A percentile compares a stretch with the other conserved stretches of the same genome.
phyloP scores from a whole-genome alignment of 2,888 invertebrate genomes.

The Dasypolia templi region DNA sequence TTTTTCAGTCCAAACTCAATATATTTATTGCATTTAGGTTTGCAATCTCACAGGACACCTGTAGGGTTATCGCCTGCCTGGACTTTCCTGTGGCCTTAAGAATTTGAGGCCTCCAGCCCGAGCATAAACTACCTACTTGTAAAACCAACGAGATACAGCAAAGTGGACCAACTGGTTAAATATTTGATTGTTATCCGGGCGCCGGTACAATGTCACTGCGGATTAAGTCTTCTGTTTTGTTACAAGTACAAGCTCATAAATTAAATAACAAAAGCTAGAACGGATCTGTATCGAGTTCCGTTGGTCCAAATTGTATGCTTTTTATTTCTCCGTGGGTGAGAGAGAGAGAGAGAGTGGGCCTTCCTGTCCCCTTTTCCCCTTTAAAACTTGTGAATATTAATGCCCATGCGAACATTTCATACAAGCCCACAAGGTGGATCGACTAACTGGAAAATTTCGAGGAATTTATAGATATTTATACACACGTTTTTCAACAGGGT shows the following conservation, averaged over 20 bases:
- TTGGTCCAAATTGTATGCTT: conserved; percentile 15
- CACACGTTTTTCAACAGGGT: neutral
- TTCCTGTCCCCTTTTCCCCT: neutral
- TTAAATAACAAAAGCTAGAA: conserved; percentile 24
- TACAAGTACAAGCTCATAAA: conserved; percentile 21
- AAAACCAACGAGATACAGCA: neutral
- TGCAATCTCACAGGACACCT: no score
- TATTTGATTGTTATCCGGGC: conserved; percentile 42
- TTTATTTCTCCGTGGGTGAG: neutral
- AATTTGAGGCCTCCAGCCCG: neutral
- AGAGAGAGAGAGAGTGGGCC: neutral
- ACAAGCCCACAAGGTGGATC: neutral
- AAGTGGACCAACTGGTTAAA: conserved; percentile 43
- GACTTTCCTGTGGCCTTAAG: neutral
- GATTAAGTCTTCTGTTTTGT: conserved; percentile 26
- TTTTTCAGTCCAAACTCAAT: neutral
- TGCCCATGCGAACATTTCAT: neutral
- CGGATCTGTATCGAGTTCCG: conserved; percentile 11
- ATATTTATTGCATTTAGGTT: neutral
- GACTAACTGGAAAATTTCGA: neutral
- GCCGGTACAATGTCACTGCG: conserved; percentile 22
- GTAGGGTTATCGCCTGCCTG: neutral
- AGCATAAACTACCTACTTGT: neutral
- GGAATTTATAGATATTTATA: neutral
- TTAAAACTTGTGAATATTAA: conserved; percentile 18